Evolutionary conservation across 2,888 invertebrate genomes (phyloP), one percentile per base, ranked within the genome.

Genomic region (Zonitis immaculata): DNA sequence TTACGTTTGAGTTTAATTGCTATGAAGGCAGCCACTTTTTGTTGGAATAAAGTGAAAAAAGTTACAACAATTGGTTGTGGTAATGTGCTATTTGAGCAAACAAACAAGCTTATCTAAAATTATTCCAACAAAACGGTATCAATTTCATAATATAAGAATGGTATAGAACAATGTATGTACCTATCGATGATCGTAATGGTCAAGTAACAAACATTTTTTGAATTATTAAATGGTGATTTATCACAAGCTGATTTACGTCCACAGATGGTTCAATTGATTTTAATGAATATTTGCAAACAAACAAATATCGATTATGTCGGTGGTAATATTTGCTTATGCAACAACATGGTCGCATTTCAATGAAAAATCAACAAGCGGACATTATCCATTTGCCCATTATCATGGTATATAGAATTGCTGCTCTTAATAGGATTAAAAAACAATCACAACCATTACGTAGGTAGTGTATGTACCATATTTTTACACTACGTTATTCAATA

Each of bases 381-480:
- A 98, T 73, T 92, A 90, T 76, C 88, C 91, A 44, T 79, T 97
- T 70, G 92, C 97, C 1, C 91, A 93, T 67, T 89, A 92, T 71
- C 97, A 97, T 72, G 98, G 95, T 0, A 83, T n/a, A n/a, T n/a
- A n/a, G 84, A 58, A 80, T 89, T 25, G 96, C 95, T 1, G 96
- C 90, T 1, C 76, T 88, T 52, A 94, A 92, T 75, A 94, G 97
- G 78, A 73, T 88, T 12, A 77, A 16, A 8, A 16, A 35, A 12
- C 8, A 7, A 7, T 8, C n/a, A n/a, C n/a, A n/a, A n/a, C n/a
- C n/a, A n/a, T n/a, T n/a, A n/a, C n/a, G n/a, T n/a, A n/a, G n/a
- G n/a, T n/a, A n/a, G n/a, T n/a, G n/a, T n/a, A n/a, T 16, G 89
- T 95, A 0, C 95, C 95, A 0, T 95, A 87, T 76, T 98, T 97